Base-by-base conservation (phyloP, 2,888 invertebrate genomes). In the Chrysina gloriosa region DNA sequence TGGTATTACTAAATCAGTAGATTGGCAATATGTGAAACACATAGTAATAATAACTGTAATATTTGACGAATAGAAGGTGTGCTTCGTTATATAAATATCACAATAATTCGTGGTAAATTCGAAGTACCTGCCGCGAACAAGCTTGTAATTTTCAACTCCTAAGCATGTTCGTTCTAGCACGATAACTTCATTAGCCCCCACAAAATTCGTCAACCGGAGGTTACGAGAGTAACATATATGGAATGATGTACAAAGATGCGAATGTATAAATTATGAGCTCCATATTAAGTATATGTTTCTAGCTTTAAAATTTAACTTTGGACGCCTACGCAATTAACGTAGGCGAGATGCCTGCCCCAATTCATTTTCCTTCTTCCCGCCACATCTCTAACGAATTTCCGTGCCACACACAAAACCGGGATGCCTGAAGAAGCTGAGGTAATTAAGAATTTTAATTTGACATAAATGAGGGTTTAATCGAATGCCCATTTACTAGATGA, bases 401-500 rank as follows among this genome's bases (percentile, higher is more conserved):
- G 14, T 6, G n/a, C 45, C 19, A 45, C 19, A 45, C 9, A 45
- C 7, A 45, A 45, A 6, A 16, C 21, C 45, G 45, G 21, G 45
- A 45, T n/a, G 19, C 45, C 21, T 45, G 9, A 45, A 45, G 45
- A 45, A 6, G 45, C 45, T 45, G 2, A 21, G 45, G 45, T 45
- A 45, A 45, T 45, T 45, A 45, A 45, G 45, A 45, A 45, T 45
- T 45, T 45, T 45, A 45, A 45, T 45, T 45, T 45, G 45, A 45
- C 45, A 45, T 45, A 45, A 45, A 45, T 45, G 45, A 45, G 45
- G 19, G 45, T 45, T 45, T 45, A 45, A 45, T 45, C 45, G 45
- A 45, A 45, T 45, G 21, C 21, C 45, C 45, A 45, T 45, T 21
- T 45, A 45, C 45, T 45, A 19, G 21, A 45, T 45, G 45, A 45